Evolutionary conservation across 2,888 invertebrate species (phyloP), one percentile per base, ranked within the genome.

Genomic region (Chouioia cunea): DNA sequence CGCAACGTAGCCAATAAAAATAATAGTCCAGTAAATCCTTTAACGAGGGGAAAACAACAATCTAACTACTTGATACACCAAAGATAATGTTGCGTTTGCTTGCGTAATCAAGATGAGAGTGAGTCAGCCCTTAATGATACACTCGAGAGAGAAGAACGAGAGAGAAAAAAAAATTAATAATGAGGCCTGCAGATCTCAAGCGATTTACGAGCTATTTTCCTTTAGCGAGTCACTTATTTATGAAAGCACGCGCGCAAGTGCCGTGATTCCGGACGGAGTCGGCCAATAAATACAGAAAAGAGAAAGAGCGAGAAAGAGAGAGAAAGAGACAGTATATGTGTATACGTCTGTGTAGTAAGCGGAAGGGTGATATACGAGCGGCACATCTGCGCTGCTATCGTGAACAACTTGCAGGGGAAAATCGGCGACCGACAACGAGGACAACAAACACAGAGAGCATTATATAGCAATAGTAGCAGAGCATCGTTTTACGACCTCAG

Each of bases 401-500:
- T 10, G 48, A 16, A 52, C 43, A 48, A 27, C 23, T 6, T 23
- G 16, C 57, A 57, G 48, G 69, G 58, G 50, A 52, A 58, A 58
- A 64, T 69, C 46, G 63, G 62, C 58, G 36, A 36, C 64, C 53
- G 59, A 72, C 57, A 59, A 64, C 10, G 68, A 60, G 50, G 73
- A 73, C 69, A 67, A 70, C 56, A 48, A 53, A 54, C 60, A 48
- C 10, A 36, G 10, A 36, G 36, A 3, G 1, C 4, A 12, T 54
- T 44, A 58, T n/a, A 53, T 12, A 10, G 6, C n/a, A n/a, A 12
- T 12, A 36, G 6, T 10, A 10, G 6, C 36, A 36, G 62, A 56
- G 60, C 54, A 56, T 58, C 73, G 69, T 68, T 70, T 71, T 63
- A 71, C 62, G 60, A 64, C 67, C 63, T 23, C 48, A 36, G 59